Percentiles rank a stretch among this genome's conserved stretches.
Evolutionary conservation across 2,113 vertebrate genomes (phyloP).

Genomic region (Ivindomyrus marchei): DNA sequence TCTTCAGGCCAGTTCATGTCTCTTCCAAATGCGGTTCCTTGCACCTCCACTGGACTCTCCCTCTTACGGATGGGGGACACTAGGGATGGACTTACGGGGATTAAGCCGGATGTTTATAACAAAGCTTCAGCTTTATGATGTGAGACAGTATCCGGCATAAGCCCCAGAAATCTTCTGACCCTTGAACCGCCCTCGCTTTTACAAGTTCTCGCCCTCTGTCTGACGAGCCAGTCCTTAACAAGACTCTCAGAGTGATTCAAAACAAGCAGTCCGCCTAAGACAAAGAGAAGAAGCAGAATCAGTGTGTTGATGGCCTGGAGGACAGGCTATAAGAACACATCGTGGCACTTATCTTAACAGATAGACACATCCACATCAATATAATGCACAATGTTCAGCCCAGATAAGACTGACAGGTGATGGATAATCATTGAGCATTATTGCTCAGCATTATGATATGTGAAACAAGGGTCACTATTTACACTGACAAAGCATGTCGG

Average conservation of each 20-base stretch:
- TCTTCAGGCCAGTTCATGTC: neutral
- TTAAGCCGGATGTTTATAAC: neutral
- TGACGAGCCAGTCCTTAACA: conserved; percentile 88
- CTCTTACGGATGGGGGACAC: neutral
- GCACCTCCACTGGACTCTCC: neutral
- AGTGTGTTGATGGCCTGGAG: conserved; percentile 88
- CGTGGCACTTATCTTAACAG: neutral
- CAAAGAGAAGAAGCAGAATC: conserved; percentile 94
- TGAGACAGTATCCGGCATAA: neutral
- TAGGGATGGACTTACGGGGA: neutral
- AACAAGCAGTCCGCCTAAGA: conserved; percentile 95
- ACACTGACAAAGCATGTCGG: too few species aligned
- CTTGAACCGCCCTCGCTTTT: neutral
- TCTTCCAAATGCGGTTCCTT: neutral
- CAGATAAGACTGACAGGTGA: neutral
- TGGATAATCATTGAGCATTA: neutral
- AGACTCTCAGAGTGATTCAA: conserved; percentile 90
- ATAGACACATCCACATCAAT: neutral
- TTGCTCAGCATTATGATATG: neutral
- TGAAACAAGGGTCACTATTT: neutral
- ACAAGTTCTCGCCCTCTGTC: conserved; percentile 54
- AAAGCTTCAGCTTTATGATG: neutral
- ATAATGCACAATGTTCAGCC: neutral
- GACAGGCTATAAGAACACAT: conserved; percentile 58
- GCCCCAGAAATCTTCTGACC: neutral